phyloP scores from a whole-genome alignment of 2,113 vertebrate species.

The Nycticorax nycticorax region DNA sequence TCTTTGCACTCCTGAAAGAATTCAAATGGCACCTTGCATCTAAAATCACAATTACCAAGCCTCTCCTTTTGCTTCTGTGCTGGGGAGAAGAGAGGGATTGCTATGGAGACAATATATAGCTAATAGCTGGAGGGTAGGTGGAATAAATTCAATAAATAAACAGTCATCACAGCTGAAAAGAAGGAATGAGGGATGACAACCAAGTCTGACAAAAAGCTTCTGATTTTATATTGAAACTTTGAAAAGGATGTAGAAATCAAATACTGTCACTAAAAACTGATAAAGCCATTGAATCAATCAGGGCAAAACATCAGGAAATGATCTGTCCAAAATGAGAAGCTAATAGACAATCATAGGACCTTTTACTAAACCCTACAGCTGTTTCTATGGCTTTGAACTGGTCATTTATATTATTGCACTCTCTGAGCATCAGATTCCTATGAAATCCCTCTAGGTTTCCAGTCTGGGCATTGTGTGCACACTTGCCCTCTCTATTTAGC shows the following conservation, averaged over 20 bases:
- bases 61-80: constrained; percentile 18
- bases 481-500: neutral
- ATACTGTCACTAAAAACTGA: neutral
- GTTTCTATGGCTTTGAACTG: neutral
- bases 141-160: constrained; percentile 61
- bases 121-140: constrained; percentile 57
- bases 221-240: constrained; percentile 43
- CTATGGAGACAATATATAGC: constrained; percentile 64
- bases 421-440: neutral
- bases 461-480: neutral
- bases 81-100: constrained; percentile 34
- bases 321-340: neutral
- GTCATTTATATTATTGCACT: neutral
- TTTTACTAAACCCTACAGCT: neutral
- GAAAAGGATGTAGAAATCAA: constrained; percentile 12
- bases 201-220: constrained; percentile 12
- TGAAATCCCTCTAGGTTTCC: neutral
- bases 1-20: constrained; percentile 14
- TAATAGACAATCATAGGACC: neutral
- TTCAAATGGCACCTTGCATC: constrained; percentile 51
- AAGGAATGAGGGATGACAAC: neutral
- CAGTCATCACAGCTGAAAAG: constrained; percentile 28
- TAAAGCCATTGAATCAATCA: neutral
- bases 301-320: neutral
- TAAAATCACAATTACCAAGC: constrained; percentile 42